These are phyloP conservation scores for Paralvinella palmiformis DNA, from an alignment of 1,140 invertebrate species.

Conservation along the genomic window DNA sequence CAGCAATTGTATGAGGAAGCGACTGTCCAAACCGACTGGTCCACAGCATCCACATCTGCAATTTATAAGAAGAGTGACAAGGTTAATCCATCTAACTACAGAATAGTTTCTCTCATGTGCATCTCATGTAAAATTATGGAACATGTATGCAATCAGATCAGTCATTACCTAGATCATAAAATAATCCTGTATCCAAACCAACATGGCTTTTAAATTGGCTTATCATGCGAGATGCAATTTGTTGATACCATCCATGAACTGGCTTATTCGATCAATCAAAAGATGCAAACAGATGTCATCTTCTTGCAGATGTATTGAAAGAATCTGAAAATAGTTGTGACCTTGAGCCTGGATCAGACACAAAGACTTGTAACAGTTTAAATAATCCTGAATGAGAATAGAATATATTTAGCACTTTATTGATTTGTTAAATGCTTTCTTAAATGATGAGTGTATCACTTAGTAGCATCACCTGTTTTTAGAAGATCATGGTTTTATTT, in stretches of 20 bases:
- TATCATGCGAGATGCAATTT: slow-evolving; percentile 13
- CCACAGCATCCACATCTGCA: not conserved
- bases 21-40: not conserved
- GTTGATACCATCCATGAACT: slow-evolving; percentile 5
- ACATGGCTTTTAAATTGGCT: slow-evolving; percentile 9
- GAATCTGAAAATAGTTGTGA: too few species aligned
- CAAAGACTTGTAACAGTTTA: too few species aligned
- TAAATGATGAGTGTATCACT: too few species aligned
- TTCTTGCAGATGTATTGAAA: slow-evolving; percentile 10
- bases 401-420: too few species aligned
- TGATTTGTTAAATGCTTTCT: too few species aligned
- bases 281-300: not conserved
- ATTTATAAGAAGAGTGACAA: slow-evolving; percentile 25
- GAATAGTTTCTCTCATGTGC: slow-evolving; percentile 24
- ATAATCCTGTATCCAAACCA: not conserved
- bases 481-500: too few species aligned
- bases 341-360: too few species aligned
- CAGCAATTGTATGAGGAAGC: not conserved
- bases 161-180: not conserved
- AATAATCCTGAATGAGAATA: too few species aligned
- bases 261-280: not conserved
- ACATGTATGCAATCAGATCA: slow-evolving; percentile 13
- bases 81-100: slow-evolving; percentile 22
- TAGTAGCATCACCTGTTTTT: too few species aligned
- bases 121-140: slow-evolving; percentile 27